Evolutionary conservation across 1,140 invertebrate genomes (phyloP).

Genomic region (Caenorhabditis tropicalis): DNA sequence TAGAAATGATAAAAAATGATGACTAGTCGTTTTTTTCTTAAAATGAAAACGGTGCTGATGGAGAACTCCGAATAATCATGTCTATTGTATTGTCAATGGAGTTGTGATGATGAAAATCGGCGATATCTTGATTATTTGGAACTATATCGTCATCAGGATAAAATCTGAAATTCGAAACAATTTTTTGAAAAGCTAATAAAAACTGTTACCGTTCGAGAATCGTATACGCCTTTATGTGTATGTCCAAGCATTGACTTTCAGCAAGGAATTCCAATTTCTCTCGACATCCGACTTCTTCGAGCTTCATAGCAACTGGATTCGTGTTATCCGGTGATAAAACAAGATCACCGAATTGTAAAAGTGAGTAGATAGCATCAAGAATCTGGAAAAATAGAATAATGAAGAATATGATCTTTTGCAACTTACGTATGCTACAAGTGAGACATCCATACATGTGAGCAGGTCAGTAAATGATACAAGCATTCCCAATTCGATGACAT

Average conservation of each 20-base stretch:
- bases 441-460: conserved; percentile 23
- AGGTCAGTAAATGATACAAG: neutral
- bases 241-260: neutral
- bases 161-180: neutral
- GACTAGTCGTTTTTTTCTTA: neutral
- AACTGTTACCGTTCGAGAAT: neutral
- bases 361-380: neutral
- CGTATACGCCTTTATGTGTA: neutral
- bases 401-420: neutral
- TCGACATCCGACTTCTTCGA: neutral
- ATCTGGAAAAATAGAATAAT: neutral
- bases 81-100: neutral
- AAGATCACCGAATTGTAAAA: neutral
- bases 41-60: neutral
- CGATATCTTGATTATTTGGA: neutral
- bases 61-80: neutral
- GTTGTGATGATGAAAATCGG: neutral
- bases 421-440: neutral
- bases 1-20: too few species aligned
- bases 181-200: neutral
- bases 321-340: neutral
- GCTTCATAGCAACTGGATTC: neutral
- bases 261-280: neutral
- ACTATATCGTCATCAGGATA: neutral
- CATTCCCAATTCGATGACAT: conserved; percentile 17